Evolutionary conservation across 2,888 invertebrate species (phyloP).

Genomic region (Ormyrus labotus): DNA sequence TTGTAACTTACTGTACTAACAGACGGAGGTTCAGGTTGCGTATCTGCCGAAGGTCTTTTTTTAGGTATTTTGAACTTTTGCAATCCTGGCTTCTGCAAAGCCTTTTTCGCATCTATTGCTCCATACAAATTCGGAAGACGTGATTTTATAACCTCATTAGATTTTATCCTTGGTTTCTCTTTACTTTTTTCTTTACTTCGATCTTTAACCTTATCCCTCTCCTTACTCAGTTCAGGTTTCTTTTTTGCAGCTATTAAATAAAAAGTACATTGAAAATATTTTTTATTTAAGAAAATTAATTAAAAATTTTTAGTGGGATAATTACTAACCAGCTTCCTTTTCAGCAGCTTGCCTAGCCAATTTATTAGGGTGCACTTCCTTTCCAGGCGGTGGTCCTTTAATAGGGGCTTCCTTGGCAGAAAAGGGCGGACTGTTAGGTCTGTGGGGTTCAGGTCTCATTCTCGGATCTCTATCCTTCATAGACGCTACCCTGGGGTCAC

Average conservation of each 20-base stretch:
- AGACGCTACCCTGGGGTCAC: constrained; percentile 35
- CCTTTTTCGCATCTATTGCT: constrained; percentile 72
- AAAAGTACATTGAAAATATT: background rate
- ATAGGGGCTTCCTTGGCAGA: constrained; percentile 22
- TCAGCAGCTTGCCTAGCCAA: constrained; percentile 39
- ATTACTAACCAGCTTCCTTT: constrained; percentile 35
- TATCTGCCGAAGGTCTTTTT: constrained; percentile 69
- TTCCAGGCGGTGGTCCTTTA: constrained; percentile 39
- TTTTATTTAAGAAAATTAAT: background rate
- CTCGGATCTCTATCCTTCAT: constrained; percentile 32
- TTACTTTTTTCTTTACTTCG: constrained; percentile 47
- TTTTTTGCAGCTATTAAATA: constrained; percentile 33
- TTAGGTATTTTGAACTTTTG: constrained; percentile 79
- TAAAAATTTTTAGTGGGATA: background rate
- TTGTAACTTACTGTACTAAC: constrained; percentile 20
- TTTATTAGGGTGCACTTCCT: constrained; percentile 53
- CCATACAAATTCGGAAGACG: constrained; percentile 77
- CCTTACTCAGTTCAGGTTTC: constrained; percentile 27
- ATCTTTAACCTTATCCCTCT: constrained; percentile 42
- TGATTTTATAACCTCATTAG: constrained; percentile 73
- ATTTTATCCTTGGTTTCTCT: constrained; percentile 48
- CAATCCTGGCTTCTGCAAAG: constrained; percentile 76
- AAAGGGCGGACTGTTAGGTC: constrained; percentile 2
- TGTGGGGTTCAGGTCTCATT: constrained; percentile 13
- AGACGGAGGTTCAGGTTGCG: constrained; percentile 60